Percentiles rank a stretch among this genome's conserved stretches.
Evolutionary conservation across 2,797 vertebrate genomes (phyloP).

Genomic region (Oryzias dopingdopingensis): DNA sequence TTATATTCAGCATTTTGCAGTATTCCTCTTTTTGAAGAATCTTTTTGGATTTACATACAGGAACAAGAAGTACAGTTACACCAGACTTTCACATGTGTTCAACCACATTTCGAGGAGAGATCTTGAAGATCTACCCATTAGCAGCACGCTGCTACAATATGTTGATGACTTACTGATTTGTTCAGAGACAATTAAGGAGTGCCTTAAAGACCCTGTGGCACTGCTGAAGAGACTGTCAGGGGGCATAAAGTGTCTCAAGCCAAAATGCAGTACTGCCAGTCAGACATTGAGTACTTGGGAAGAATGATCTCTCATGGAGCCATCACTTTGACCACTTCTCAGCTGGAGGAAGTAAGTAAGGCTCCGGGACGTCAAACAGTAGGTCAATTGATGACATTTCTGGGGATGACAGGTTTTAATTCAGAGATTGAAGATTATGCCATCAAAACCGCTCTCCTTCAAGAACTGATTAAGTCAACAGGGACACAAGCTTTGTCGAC

Average conservation of each 20-base stretch:
- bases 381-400: constrained; percentile 11
- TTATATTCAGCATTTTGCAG: constrained; percentile 2
- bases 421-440: constrained; percentile 1
- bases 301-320: not conserved
- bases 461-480: not conserved
- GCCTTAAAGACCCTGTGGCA: accelerated
- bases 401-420: constrained; percentile 10
- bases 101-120: not conserved
- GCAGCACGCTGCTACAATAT: not conserved
- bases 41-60: not conserved
- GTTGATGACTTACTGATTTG: not conserved
- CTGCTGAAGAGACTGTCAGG: not conserved
- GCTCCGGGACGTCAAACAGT: not conserved
- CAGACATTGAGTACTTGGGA: not conserved
- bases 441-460: not conserved
- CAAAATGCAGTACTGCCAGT: not conserved
- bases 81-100: not conserved
- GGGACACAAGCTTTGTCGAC: not conserved
- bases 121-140: not conserved
- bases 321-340: not conserved
- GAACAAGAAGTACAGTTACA: not conserved
- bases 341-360: constrained; percentile 12
- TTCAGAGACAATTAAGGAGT: not conserved
- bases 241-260: not conserved
- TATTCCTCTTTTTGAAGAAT: not conserved